phyloP scores from a whole-genome alignment of 1,140 invertebrate species.

The Drosophila triauraria region DNA sequence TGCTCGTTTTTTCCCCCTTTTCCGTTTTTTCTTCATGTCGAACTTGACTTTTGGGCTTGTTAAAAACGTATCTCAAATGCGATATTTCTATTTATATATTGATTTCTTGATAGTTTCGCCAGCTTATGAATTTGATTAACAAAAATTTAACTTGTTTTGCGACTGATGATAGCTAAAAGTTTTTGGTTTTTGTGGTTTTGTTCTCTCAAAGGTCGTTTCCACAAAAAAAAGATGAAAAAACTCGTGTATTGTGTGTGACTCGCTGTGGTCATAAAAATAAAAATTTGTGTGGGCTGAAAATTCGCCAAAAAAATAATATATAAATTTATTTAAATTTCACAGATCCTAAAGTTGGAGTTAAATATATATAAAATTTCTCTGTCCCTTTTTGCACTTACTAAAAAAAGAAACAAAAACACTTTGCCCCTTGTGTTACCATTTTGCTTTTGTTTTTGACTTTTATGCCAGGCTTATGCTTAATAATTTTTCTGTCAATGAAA shows the following conservation, averaged over 20 bases:
- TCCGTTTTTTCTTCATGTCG: slow-evolving; percentile 16
- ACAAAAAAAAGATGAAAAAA: slow-evolving; percentile 23
- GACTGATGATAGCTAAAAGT: slow-evolving; percentile 49
- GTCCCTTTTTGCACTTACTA: slow-evolving; percentile 27
- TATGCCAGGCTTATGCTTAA: slow-evolving; percentile 62
- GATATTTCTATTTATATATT: slow-evolving; percentile 45
- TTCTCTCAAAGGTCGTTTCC: slow-evolving; percentile 75
- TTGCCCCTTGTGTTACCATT: slow-evolving; percentile 6
- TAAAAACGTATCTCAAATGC: slow-evolving; percentile 49
- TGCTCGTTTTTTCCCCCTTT: slow-evolving; percentile 19
- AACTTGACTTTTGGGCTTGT: slow-evolving; percentile 49
- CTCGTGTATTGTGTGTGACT: slow-evolving; percentile 36
- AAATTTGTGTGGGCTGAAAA: slow-evolving; percentile 42
- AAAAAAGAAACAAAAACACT: neutral
- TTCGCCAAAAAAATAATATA: slow-evolving; percentile 21
- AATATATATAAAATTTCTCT: slow-evolving; percentile 40
- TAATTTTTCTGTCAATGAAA: slow-evolving; percentile 69
- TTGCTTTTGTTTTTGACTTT: slow-evolving; percentile 21
- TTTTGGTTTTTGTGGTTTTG: slow-evolving; percentile 61
- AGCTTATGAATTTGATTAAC: slow-evolving; percentile 71
- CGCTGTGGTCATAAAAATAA: slow-evolving; percentile 43
- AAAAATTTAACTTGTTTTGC: slow-evolving; percentile 76
- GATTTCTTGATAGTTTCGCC: slow-evolving; percentile 53
- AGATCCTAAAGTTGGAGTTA: slow-evolving; percentile 27
- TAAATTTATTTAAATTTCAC: slow-evolving; percentile 45